Percentiles rank a stretch among this genome's conserved stretches.
phyloP scores from a whole-genome alignment of 2,888 invertebrate genomes.

The Drosophila paramelanica region DNA sequence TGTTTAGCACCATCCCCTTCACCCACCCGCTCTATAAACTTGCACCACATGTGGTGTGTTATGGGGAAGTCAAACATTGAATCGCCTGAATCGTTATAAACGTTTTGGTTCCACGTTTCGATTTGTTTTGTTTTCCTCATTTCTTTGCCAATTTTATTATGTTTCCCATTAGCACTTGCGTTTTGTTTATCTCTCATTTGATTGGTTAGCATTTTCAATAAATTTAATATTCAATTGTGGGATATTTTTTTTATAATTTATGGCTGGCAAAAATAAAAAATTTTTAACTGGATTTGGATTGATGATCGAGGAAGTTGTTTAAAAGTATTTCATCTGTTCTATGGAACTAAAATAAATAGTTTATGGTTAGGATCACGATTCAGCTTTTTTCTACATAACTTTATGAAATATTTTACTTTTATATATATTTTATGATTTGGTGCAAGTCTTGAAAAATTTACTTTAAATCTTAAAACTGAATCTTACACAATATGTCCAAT shows the following conservation, averaged over 20 bases:
- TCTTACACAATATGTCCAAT: too few relatives aligned
- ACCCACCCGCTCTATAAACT: neutral
- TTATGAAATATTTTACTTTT: too few relatives aligned
- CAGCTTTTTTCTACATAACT: too few relatives aligned
- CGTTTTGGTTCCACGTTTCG: conserved; percentile 32
- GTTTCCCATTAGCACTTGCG: conserved; percentile 39
- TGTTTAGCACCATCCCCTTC: conserved; percentile 4
- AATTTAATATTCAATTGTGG: conserved; percentile 4
- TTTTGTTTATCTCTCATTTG: conserved; percentile 38
- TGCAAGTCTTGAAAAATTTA: too few relatives aligned
- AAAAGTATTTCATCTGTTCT: too few relatives aligned
- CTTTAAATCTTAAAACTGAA: too few relatives aligned
- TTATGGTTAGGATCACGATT: too few relatives aligned
- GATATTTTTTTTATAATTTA: neutral
- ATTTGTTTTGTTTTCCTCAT: conserved; percentile 25
- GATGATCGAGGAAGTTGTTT: neutral
- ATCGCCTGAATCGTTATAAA: conserved; percentile 26
- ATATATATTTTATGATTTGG: too few relatives aligned
- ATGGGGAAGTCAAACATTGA: conserved; percentile 45
- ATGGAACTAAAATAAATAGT: too few relatives aligned
- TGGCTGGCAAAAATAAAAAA: neutral
- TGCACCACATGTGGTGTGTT: conserved; percentile 44
- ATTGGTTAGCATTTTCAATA: conserved; percentile 13
- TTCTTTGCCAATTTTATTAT: conserved; percentile 52
- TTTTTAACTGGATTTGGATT: neutral